These are phyloP conservation scores for Megathymus violae DNA, from an alignment of 1,140 invertebrate species.

Conservation along the genomic window DNA sequence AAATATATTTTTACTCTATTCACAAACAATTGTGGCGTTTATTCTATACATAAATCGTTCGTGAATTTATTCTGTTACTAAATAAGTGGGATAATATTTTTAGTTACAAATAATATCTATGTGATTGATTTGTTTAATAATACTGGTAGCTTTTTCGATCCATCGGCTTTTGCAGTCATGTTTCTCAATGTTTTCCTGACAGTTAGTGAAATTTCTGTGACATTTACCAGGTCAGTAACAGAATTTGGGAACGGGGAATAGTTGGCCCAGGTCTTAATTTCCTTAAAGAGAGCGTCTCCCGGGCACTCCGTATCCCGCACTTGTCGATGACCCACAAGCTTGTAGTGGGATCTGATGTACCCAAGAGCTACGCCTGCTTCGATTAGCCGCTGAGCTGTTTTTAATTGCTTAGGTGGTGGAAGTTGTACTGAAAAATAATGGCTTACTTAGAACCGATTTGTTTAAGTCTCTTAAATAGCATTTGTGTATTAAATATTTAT, in stretches of 20 bases:
- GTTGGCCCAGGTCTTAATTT: slow-evolving; percentile 87
- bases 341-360: slow-evolving; percentile 86
- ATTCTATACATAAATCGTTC: no score
- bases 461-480: no score
- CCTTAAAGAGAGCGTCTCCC: slow-evolving; percentile 85
- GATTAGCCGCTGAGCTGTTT: slow-evolving; percentile 86
- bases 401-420: slow-evolving; percentile 85
- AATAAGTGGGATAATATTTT: no score
- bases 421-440: slow-evolving; percentile 82
- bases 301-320: slow-evolving; percentile 88
- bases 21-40: no score
- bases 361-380: slow-evolving; percentile 85
- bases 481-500: no score
- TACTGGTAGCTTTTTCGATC: neutral
- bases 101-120: no score
- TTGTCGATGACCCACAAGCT: slow-evolving; percentile 88
- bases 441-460: no score
- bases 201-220: slow-evolving; percentile 43
- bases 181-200: slow-evolving; percentile 17
- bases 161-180: neutral
- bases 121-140: neutral
- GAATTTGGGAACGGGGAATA: slow-evolving; percentile 77
- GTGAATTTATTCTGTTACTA: no score
- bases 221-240: slow-evolving; percentile 56
- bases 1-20: no score